Evolutionary conservation across 2,797 vertebrate genomes (phyloP), one percentile per base, ranked within the genome.

Genomic region (Pangasius macronema): DNA sequence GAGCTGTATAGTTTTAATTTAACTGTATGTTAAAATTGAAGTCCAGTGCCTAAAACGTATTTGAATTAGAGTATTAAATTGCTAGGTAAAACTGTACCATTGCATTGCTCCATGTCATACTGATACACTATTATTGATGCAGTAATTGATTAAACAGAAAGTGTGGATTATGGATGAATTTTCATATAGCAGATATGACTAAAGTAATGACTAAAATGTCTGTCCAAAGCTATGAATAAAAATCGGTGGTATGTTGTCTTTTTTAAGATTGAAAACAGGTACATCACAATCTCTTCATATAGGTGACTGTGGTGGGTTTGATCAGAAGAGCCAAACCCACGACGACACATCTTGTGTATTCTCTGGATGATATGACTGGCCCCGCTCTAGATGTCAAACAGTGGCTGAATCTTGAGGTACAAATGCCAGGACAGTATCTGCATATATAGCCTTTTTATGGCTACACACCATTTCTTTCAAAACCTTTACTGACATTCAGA

Each of bases 301-400:
- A 95, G 95, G 93, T 94, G 79, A 93, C 93, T 14, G 1, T 94
- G 0, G 90, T 95, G 49, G 95, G 94, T n/a, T 4, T 93, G 16
- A 5, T 95, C 86, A 89, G 91, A 87, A 85, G 77, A 33, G 36
- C 57, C 13, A 55, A 83, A 42, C 89, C 89, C 16, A 91, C 85
- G 0, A 20, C n/a, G 36, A 91, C 85, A 0, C 73, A 89, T 53
- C 1, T 93, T 82, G 85, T 91, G 88, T 94, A 91, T 87, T 88
- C 84, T 30, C 85, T 95, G 89, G 94, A 95, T 14, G 95, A 95
- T 92, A 94, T 93, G 95, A 95, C 94, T 0, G 93, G 92, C 11
- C 91, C 93, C 1, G 90, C 91, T 68, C 11, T 95, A 0, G 83
- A 70, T 13, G 92, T 94, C 80, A 91, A 84, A 87, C 93, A 92